Evolutionary conservation across 1,140 invertebrate species (phyloP).

Genomic region (Drosophila rhopaloa): DNA sequence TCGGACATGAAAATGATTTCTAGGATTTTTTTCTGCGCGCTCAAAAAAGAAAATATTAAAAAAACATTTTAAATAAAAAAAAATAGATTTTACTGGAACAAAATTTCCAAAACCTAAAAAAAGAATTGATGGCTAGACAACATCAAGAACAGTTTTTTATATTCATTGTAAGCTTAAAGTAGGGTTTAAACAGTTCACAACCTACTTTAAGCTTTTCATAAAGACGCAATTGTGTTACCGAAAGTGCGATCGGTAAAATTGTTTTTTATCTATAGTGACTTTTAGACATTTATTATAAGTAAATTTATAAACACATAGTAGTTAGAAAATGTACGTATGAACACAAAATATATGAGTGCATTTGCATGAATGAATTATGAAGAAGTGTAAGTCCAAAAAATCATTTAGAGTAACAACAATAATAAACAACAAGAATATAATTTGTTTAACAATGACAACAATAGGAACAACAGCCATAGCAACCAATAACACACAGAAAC

Average conservation of each 20-base stretch:
- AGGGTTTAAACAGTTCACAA: no score
- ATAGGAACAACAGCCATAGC: conserved; percentile 27
- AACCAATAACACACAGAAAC: conserved; percentile 25
- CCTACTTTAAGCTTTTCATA: no score
- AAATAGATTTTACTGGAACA: no score
- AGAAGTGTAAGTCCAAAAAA: neutral
- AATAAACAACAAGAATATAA: conserved; percentile 1
- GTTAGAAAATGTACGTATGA: neutral
- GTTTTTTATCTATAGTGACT: no score
- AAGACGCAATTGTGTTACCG: neutral
- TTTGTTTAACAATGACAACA: conserved; percentile 26
- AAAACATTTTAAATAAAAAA: no score
- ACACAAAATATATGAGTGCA: conserved; percentile 10
- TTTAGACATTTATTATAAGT: neutral
- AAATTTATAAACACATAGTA: neutral
- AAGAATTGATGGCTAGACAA: neutral
- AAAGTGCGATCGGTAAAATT: neutral
- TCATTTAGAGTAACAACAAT: neutral
- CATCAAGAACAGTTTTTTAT: neutral
- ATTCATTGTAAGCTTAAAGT: no score
- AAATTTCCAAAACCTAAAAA: no score
- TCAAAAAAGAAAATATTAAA: no score
- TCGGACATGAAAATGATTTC: no score
- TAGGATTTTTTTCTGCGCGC: no score
- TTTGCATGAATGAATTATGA: neutral